These are phyloP conservation scores for Drosophila kepulauana DNA, from an alignment of 1,140 invertebrate species.

Conservation along the genomic window DNA sequence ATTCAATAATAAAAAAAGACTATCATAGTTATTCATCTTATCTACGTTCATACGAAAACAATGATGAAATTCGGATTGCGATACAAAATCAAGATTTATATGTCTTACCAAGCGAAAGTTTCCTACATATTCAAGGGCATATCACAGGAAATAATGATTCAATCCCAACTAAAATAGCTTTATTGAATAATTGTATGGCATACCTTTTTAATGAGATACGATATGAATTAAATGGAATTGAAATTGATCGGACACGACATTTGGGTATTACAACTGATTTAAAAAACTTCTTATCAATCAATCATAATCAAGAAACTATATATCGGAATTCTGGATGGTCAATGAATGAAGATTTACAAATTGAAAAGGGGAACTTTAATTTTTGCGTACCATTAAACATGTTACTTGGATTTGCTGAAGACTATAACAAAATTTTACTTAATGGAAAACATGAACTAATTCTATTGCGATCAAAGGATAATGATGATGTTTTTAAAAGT, in stretches of 20 bases:
- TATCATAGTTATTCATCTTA: conserved; percentile 3
- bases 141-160: not conserved
- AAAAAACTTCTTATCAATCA: conserved; percentile 3
- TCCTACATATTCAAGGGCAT: not conserved
- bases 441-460: conserved; percentile 11
- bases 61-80: conserved; percentile 27
- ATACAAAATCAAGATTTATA: conserved; percentile 60
- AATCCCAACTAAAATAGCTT: not conserved
- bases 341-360: not conserved
- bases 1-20: conserved; percentile 11
- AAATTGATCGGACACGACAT: conserved; percentile 9
- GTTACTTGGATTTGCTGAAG: no score
- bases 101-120: no score
- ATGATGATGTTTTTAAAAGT: not conserved
- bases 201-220: no score
- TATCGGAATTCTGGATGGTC: conserved; percentile 7
- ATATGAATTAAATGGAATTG: not conserved
- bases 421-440: not conserved
- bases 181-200: not conserved
- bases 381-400: no score
- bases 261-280: conserved; percentile 3
- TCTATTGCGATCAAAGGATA: not conserved
- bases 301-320: not conserved
- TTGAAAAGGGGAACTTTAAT: no score
- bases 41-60: conserved; percentile 14